Percentiles rank a stretch among this genome's conserved stretches.
These are phyloP conservation scores for Raphicerus campestris DNA, from an alignment of 2,113 vertebrate genomes.

Conservation along the genomic window DNA sequence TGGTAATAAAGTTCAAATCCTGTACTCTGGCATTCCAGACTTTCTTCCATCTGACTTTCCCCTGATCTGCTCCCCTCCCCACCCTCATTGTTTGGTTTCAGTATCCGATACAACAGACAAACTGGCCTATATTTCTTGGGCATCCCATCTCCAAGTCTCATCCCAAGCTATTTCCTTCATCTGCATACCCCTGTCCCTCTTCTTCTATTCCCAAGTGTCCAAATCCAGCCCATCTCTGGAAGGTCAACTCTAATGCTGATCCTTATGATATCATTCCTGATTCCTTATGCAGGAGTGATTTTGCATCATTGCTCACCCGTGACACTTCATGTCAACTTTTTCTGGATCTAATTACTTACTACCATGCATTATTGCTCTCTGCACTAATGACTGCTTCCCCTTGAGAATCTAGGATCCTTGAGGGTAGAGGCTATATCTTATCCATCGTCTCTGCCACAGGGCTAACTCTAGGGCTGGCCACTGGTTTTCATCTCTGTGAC, in stretches of 20 bases:
- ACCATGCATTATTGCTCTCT: background rate
- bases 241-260: background rate
- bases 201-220: background rate
- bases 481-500: background rate
- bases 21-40: background rate
- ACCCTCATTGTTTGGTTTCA: background rate
- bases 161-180: background rate
- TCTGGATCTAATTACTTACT: background rate
- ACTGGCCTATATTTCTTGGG: background rate
- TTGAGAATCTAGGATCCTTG: background rate
- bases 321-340: background rate
- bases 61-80: background rate
- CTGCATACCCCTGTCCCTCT: background rate
- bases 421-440: background rate
- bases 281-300: background rate
- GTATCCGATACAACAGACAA: background rate
- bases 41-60: background rate
- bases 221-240: background rate
- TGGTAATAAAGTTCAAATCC: conserved; percentile 9
- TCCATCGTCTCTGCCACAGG: background rate
- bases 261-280: background rate
- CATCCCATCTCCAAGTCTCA: background rate
- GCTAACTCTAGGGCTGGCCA: background rate
- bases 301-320: background rate
- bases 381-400: background rate